Percentiles rank a stretch among this genome's conserved stretches.
These are phyloP conservation scores for Anolis carolinensis DNA, from an alignment of 2,113 vertebrate species.

Conservation along the genomic window DNA sequence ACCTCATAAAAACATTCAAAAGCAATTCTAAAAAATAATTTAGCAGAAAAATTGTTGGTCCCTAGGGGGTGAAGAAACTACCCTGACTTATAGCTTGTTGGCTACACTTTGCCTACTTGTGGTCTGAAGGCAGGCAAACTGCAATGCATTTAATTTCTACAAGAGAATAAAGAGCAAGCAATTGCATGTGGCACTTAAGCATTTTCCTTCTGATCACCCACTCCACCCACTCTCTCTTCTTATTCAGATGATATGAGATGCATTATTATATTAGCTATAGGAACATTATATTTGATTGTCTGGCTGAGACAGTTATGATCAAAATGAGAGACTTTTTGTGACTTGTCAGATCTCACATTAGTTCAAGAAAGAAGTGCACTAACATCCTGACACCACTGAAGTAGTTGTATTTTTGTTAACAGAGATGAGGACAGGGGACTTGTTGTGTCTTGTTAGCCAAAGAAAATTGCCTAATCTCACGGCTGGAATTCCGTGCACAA, in stretches of 20 bases:
- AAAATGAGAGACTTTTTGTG: not conserved
- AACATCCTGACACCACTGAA: not conserved
- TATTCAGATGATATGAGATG: constrained; percentile 3
- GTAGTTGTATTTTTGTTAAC: constrained; percentile 31
- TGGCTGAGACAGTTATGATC: constrained; percentile 6
- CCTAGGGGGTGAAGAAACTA: too few relatives aligned
- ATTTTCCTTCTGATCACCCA: too few relatives aligned
- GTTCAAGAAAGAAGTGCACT: constrained; percentile 18
- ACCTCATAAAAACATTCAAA: too few relatives aligned
- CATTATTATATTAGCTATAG: not conserved
- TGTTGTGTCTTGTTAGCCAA: constrained; percentile 54
- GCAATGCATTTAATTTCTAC: not conserved
- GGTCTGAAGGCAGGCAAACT: not conserved
- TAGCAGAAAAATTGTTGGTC: too few relatives aligned
- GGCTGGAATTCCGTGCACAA: constrained; percentile 22
- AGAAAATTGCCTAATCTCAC: constrained; percentile 39
- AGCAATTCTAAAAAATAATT: too few relatives aligned
- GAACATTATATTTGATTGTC: not conserved
- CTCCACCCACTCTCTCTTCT: not conserved
- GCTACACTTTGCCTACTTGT: too few relatives aligned
- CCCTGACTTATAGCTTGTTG: too few relatives aligned
- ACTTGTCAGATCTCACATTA: not conserved
- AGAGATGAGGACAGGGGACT: constrained; percentile 39
- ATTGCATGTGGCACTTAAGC: not conserved
- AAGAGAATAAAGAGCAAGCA: not conserved